Base-by-base conservation (phyloP, 1,140 invertebrate genomes). In the Sesamia nonagrioides region DNA sequence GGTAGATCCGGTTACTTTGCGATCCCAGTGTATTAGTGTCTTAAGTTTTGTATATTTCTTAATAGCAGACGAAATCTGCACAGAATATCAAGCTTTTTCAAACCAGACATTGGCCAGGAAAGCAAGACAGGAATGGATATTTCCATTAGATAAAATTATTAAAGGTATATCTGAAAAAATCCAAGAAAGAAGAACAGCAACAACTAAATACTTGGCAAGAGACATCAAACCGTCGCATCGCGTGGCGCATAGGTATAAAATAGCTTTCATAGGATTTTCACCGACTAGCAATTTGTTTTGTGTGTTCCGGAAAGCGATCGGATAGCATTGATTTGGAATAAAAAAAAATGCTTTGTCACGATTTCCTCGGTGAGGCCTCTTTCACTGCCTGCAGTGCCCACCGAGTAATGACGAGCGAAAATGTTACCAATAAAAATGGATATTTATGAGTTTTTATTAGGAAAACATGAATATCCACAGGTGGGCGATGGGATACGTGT, bases 311-410 rank as follows among this genome's bases (percentile, higher is more conserved):
- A 84, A 86, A 85, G 81, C 86, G 80, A 80, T 86, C 80, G 81
- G 79, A 86, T 85, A 82, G 81, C 85, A 89, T 90, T 89, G 89
- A 88, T 91, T 92, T 87, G 83, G 78, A 88, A 89, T 89, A 88
- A 91, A 88, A 88, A 90, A 88, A 86, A 86, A 85, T 81, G 85
- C 87, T 83, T 75, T 84, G 87, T 89, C 87, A 92, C 81, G 87
- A 84, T 88, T 85, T 87, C 82, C 82, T 81, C 78, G 76, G 84
- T 81, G 75, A 63, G 75, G 79, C 71, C 82, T 83, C 83, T 88
- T 82, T 84, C 73, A 87, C 68, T 33, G 48, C 17, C 52, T 18
- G 66, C 54, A 40, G 33, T 66, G 48, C 13, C 37, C 52, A 17
- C 37, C 21, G 54, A 18, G 54, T 27, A 56, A 56, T 78, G 45